phyloP scores from a whole-genome alignment of 2,888 invertebrate genomes.

The Parascotia fuliginaria region DNA sequence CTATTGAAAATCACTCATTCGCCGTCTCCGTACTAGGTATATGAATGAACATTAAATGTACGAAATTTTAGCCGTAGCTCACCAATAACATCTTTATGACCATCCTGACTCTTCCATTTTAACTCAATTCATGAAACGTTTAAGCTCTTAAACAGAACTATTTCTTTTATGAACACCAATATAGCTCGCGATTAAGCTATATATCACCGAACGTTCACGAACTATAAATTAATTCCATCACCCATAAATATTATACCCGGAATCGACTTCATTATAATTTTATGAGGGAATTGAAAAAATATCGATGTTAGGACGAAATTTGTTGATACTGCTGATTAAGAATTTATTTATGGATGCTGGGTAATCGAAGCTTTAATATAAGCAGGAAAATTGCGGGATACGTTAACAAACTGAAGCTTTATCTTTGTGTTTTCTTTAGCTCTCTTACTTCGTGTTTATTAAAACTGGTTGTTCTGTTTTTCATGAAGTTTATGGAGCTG shows the following conservation, averaged over 20 bases:
- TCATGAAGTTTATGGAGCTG: no score
- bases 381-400: background rate
- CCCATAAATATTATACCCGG: conserved; percentile 43
- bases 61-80: no score
- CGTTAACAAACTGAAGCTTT: background rate
- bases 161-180: conserved; percentile 27
- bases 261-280: conserved; percentile 37
- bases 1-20: no score
- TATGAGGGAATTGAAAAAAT: conserved; percentile 27
- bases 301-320: conserved; percentile 8
- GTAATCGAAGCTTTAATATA: background rate
- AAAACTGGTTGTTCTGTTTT: no score
- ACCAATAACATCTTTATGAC: no score
- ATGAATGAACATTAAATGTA: no score
- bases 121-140: no score
- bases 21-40: no score
- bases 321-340: conserved; percentile 3
- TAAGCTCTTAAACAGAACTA: conserved; percentile 19
- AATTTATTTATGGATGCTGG: background rate
- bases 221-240: conserved; percentile 54
- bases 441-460: no score
- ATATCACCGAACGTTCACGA: conserved; percentile 24
- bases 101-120: no score
- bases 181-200: conserved; percentile 29
- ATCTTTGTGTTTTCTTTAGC: no score